A percentile compares a stretch with the other conserved stretches of the same genome.
These are phyloP conservation scores for Muscicapa striata DNA, from an alignment of 2,797 vertebrate genomes.

Conservation along the genomic window DNA sequence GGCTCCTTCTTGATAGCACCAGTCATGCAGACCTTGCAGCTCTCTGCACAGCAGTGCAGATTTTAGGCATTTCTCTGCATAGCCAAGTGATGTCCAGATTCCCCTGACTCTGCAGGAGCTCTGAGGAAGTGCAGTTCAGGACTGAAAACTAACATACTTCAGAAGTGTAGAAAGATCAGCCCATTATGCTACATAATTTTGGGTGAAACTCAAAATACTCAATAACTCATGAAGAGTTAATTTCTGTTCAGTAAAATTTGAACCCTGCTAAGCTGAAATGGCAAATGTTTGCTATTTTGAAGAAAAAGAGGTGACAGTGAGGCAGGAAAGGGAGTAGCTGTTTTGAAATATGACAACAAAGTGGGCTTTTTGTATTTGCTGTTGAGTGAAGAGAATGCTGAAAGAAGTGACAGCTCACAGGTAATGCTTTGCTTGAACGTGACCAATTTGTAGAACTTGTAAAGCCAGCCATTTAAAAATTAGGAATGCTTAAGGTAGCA, in stretches of 20 bases:
- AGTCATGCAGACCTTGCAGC: not conserved
- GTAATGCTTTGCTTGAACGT: not conserved
- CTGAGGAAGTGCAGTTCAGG: not conserved
- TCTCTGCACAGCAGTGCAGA: rapidly evolving
- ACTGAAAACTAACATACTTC: not conserved
- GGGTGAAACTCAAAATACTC: not conserved
- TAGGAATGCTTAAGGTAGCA: not conserved
- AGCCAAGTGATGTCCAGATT: not conserved
- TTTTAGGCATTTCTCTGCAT: not conserved
- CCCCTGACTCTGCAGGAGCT: not conserved
- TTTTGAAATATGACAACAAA: not conserved
- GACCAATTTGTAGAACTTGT: not conserved
- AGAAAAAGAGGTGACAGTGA: not conserved
- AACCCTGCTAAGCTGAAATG: not conserved
- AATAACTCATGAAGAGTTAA: not conserved
- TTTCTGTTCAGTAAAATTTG: not conserved
- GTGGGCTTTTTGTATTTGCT: not conserved
- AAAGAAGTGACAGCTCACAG: not conserved
- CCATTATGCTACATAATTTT: not conserved
- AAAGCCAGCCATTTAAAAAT: not conserved
- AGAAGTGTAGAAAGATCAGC: not conserved
- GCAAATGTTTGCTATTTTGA: not conserved
- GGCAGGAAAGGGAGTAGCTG: not conserved
- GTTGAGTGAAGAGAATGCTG: not conserved
- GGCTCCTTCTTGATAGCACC: too few species aligned